Conservation (phyloP, 2,888 invertebrate genomes). For the Orthosia cruda region DNA sequence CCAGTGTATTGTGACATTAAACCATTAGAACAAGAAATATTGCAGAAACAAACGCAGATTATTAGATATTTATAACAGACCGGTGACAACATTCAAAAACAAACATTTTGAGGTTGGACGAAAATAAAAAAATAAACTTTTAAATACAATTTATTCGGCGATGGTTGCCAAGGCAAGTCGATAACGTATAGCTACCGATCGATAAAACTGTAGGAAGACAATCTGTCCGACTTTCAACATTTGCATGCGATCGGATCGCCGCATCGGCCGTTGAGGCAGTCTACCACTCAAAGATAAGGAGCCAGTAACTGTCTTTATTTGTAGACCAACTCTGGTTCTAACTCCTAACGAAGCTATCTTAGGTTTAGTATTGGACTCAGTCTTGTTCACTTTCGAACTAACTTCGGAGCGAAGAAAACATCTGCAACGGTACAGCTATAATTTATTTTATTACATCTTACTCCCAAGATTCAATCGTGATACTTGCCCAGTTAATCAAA, state of each 20-base stretch:
- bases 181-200: constrained; percentile 67
- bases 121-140: constrained; percentile 64
- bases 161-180: constrained; percentile 67
- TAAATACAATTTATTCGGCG: constrained; percentile 61
- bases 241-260: constrained; percentile 64
- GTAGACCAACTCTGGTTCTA: constrained; percentile 39
- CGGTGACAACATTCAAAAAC: constrained; percentile 44
- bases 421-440: background rate
- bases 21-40: constrained; percentile 2
- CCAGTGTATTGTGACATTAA: background rate
- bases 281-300: constrained; percentile 61
- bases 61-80: constrained; percentile 52
- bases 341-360: constrained; percentile 56
- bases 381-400: constrained; percentile 51
- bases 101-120: constrained; percentile 56
- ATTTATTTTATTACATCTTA: constrained; percentile 6
- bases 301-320: constrained; percentile 60
- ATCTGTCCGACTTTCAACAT: constrained; percentile 68
- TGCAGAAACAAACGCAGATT: constrained; percentile 33
- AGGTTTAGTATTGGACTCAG: constrained; percentile 34
- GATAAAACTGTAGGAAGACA: constrained; percentile 70
- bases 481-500: constrained; percentile 13
- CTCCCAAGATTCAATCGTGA: background rate
- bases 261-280: constrained; percentile 43
- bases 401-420: constrained; percentile 15